Evolutionary conservation across 2,797 vertebrate genomes (phyloP).

Genomic region (Spea hammondii): DNA sequence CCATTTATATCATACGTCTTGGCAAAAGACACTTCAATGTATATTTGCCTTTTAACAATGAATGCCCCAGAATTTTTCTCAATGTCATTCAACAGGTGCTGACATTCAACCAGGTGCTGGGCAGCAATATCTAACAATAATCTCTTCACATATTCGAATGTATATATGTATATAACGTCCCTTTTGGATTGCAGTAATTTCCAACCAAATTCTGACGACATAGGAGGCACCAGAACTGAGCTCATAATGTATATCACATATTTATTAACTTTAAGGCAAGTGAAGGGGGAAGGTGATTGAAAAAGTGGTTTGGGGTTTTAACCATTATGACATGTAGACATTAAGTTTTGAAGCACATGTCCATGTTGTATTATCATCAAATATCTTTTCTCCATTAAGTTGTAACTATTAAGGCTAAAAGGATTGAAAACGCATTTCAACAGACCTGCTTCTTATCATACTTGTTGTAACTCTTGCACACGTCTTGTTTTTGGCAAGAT

Average conservation of each 20-base stretch:
- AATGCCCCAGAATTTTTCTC: slow-evolving; percentile 33
- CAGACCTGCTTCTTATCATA: slow-evolving; percentile 44
- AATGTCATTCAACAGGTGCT: slow-evolving; percentile 22
- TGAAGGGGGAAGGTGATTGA: slow-evolving; percentile 3
- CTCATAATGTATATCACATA: slow-evolving; percentile 13
- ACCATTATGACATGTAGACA: slow-evolving; percentile 9
- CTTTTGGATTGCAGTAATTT: slow-evolving; percentile 11
- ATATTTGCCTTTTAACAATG: slow-evolving; percentile 51
- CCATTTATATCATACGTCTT: slow-evolving; percentile 49
- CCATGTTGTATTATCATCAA: slow-evolving; percentile 5
- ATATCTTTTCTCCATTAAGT: slow-evolving; percentile 11
- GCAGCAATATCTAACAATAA: neutral
- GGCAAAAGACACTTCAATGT: slow-evolving; percentile 37
- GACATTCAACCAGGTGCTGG: neutral
- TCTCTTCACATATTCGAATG: slow-evolving; percentile 14
- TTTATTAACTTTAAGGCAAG: slow-evolving; percentile 28
- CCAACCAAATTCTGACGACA: neutral
- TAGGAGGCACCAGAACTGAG: neutral
- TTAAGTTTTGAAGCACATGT: slow-evolving; percentile 14
- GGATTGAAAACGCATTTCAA: slow-evolving; percentile 22
- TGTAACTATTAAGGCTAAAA: slow-evolving; percentile 24
- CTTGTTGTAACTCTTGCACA: slow-evolving; percentile 36
- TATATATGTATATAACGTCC: slow-evolving; percentile 23
- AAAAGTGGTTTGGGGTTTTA: neutral
- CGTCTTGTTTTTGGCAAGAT: slow-evolving; percentile 39